Conservation (phyloP, 2,113 vertebrate genomes). For the Ranitomeya imitator region DNA sequence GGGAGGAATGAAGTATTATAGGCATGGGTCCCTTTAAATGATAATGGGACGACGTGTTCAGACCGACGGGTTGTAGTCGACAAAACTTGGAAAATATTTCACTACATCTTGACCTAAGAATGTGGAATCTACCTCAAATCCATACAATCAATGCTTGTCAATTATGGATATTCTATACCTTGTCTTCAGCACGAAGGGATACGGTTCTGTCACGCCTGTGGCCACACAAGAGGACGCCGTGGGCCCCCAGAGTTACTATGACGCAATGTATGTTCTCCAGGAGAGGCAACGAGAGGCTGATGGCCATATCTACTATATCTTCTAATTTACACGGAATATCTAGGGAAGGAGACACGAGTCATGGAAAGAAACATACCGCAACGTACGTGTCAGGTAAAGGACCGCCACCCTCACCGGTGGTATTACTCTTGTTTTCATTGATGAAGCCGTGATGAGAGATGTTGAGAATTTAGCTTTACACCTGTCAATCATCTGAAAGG, state of each 20-base stretch:
- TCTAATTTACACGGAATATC: conserved; percentile 74
- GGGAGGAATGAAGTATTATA: neutral
- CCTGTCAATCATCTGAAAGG: conserved; percentile 20
- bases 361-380: neutral
- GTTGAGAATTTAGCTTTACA: neutral
- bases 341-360: conserved; percentile 40
- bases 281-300: conserved; percentile 78
- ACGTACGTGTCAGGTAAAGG: neutral
- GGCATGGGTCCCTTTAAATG: neutral
- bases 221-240: conserved; percentile 82
- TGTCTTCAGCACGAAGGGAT: conserved; percentile 66
- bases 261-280: conserved; percentile 81
- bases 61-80: neutral
- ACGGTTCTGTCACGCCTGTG: conserved; percentile 70
- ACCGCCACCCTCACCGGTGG: neutral
- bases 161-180: conserved; percentile 17
- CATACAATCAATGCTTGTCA: neutral
- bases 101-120: neutral
- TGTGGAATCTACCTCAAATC: neutral
- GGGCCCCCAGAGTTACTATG: conserved; percentile 79
- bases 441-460: conserved; percentile 5
- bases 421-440: neutral
- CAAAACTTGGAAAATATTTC: neutral
- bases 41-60: neutral
- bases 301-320: conserved; percentile 71